phyloP scores from a whole-genome alignment of 2,113 vertebrate species.

The Leucopsar rothschildi region DNA sequence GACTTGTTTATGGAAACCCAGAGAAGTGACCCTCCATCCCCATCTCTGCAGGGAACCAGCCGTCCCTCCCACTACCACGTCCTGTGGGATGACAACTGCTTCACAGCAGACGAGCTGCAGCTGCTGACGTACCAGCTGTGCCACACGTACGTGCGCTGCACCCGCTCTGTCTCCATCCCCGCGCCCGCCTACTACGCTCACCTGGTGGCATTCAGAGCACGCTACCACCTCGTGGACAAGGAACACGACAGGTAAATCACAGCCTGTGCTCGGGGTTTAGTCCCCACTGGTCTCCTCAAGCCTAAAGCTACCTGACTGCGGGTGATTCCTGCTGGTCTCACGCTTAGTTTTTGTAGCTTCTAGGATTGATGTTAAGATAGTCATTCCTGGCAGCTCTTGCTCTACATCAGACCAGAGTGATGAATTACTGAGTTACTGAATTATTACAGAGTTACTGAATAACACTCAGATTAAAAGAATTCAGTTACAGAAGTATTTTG shows the following conservation, averaged over 20 bases:
- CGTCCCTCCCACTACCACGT: conserved; percentile 99
- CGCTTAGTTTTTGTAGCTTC: background rate
- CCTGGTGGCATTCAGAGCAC: conserved; percentile 96
- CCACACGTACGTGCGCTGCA: conserved; percentile 98
- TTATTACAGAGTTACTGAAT: background rate
- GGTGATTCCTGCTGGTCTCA: background rate
- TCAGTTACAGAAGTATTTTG: background rate
- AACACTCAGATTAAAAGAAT: background rate
- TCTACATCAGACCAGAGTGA: background rate
- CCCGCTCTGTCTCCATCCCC: conserved; percentile 97
- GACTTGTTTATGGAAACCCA: background rate
- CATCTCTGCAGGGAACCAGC: conserved; percentile 85
- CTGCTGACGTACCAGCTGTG: conserved; percentile 99
- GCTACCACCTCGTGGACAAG: conserved; percentile 99
- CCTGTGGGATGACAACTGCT: conserved; percentile 99
- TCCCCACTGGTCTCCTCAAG: fast-evolving
- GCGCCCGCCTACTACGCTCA: conserved; percentile 98
- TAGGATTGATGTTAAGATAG: background rate
- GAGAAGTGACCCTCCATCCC: background rate
- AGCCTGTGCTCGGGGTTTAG: background rate
- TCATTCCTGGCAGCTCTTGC: background rate
- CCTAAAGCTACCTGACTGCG: fast-evolving
- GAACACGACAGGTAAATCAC: conserved; percentile 94
- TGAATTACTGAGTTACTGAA: too few relatives aligned
- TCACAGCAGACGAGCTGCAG: conserved; percentile 98